Base-by-base conservation (phyloP, 1,140 invertebrate species). In the Lepidurus apus region DNA sequence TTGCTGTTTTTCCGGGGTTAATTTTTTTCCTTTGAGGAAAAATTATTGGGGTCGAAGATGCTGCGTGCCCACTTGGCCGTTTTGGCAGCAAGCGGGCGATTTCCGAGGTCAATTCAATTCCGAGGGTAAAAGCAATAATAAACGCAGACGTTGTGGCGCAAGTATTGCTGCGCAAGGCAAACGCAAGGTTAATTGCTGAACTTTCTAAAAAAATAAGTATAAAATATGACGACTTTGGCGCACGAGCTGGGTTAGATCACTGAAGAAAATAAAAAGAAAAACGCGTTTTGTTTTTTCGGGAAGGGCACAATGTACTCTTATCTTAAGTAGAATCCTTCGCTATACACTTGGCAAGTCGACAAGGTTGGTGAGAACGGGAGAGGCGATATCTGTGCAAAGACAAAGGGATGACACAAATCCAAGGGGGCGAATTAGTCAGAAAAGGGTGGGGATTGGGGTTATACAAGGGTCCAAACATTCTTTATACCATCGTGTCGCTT, bases 261-360 rank as follows among this genome's bases (percentile, higher is more conserved):
- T 34, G 34, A 34, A 0, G 3, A 34, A 21, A 65, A 21, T 65
- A 65, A 65, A 65, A n/a, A 65, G 13, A n/a, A 9, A 7, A 7
- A 21, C 13, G 53, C 21, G 17, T 65, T 65, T 47, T 47, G 26
- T 10, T 21, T 13, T 21, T 9, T 13, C 53, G 53, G 53, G 53
- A 65, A 65, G 53, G 53, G 53, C 53, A 65, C 13, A 65, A 17
- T 65, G 53, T 13, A 65, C 53, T 65, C 53, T 65, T 65, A 65
- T 65, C 17, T 65, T 65, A 65, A 17, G 34, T 9, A 65, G 13
- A 17, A 65, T 13, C 21, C 13, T 65, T 65, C 53, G 53, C 53
- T 65, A 47, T 65, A 65, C 53, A 65, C 53, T 65, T 65, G 53
- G 53, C 53, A 65, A 65, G 53, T 65, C 53, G 53, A 65, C 53